Evolutionary conservation across 2,113 vertebrate genomes (phyloP).

Genomic region (Sterrhoptilus dennistouni): DNA sequence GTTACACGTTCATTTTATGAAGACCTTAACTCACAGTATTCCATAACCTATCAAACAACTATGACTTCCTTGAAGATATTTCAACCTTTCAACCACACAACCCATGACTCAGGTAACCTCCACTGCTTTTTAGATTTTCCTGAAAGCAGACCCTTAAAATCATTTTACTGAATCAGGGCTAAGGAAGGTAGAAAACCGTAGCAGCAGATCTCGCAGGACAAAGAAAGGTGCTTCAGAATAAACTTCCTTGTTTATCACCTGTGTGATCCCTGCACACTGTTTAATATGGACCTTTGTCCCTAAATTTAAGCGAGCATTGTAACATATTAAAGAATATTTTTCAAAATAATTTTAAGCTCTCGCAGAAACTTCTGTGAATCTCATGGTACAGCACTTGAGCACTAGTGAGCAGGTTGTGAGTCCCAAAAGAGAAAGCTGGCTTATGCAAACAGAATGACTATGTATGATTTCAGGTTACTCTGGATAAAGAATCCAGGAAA

Average conservation of each 20-base stretch:
- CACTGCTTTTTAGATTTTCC: not conserved
- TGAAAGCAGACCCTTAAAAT: not conserved
- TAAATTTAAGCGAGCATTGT: not conserved
- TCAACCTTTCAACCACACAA: not conserved
- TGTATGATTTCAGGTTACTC: not conserved
- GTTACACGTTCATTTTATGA: not conserved
- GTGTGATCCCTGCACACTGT: not conserved
- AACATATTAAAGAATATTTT: not conserved
- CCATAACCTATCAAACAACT: not conserved
- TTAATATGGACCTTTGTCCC: accelerated
- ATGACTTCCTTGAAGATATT: not conserved
- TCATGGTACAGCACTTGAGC: not conserved
- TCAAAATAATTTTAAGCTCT: not conserved
- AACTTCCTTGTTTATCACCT: not conserved
- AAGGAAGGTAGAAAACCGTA: not conserved
- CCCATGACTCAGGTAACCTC: accelerated
- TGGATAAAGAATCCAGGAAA: not conserved
- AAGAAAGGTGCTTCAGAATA: not conserved
- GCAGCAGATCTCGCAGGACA: not conserved
- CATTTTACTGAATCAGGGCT: accelerated
- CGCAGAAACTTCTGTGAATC: not conserved
- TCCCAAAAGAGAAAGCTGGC: not conserved
- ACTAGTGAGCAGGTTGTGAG: not conserved
- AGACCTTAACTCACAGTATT: not conserved
- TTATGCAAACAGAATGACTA: not conserved